These are phyloP conservation scores for Cylindroiulus punctatus DNA, from an alignment of 2,888 invertebrate genomes.

Conservation along the genomic window DNA sequence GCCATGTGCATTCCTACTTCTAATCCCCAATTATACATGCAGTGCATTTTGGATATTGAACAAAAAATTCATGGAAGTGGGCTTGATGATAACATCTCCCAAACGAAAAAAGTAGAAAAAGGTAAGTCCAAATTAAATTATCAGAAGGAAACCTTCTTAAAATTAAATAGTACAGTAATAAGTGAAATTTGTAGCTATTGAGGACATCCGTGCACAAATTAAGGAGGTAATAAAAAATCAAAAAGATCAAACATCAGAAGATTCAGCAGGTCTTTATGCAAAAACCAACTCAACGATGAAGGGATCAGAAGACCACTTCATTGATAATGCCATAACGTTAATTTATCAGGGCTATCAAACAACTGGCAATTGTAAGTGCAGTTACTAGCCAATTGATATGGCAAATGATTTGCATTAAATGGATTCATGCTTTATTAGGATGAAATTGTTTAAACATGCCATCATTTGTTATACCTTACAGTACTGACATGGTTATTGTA, in stretches of 20 bases:
- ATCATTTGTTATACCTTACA: slow-evolving; percentile 60
- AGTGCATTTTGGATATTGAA: slow-evolving; percentile 53
- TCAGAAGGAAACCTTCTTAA: background rate
- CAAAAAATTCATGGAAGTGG: slow-evolving; percentile 50
- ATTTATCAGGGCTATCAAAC: slow-evolving; percentile 64
- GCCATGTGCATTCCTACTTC: background rate
- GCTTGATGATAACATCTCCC: background rate
- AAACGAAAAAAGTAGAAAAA: slow-evolving; percentile 53
- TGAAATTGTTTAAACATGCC: background rate
- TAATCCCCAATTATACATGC: background rate
- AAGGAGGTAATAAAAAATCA: background rate
- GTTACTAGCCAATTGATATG: background rate
- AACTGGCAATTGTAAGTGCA: slow-evolving; percentile 63
- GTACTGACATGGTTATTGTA: slow-evolving; percentile 66
- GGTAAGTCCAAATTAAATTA: slow-evolving; percentile 20
- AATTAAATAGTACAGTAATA: background rate
- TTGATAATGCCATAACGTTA: slow-evolving; percentile 59
- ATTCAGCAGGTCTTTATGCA: background rate
- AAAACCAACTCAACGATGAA: background rate
- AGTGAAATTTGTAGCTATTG: slow-evolving; percentile 46
- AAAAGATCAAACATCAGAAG: background rate
- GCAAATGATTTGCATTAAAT: background rate
- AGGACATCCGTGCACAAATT: slow-evolving; percentile 15
- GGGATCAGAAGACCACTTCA: slow-evolving; percentile 58
- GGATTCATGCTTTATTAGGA: background rate